phyloP scores from a whole-genome alignment of 2,888 invertebrate species.

The Plagiodera versicolora region DNA sequence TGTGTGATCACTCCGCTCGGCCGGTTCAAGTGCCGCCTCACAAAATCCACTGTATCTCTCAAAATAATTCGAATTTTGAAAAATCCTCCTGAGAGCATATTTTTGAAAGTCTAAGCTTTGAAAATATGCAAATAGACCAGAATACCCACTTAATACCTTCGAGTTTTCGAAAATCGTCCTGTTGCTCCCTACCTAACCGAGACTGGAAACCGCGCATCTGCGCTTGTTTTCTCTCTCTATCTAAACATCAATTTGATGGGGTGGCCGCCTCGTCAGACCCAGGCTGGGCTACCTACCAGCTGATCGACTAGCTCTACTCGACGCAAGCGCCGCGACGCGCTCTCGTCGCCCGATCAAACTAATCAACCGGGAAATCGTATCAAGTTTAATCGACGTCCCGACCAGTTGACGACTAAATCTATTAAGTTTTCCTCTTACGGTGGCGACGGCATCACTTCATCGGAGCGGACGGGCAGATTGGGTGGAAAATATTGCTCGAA shows the following conservation, averaged over 20 bases:
- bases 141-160: too few species aligned
- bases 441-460: slow-evolving; percentile 1
- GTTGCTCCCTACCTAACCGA: slow-evolving; percentile 21
- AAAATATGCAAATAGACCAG: too few species aligned
- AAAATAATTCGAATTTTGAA: too few species aligned
- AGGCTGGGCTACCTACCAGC: slow-evolving; percentile 35
- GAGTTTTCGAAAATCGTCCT: neutral
- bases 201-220: slow-evolving; percentile 43
- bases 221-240: slow-evolving; percentile 46
- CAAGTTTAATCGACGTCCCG: slow-evolving; percentile 18
- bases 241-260: slow-evolving; percentile 50
- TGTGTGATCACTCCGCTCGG: too few species aligned
- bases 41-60: too few species aligned
- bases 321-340: slow-evolving; percentile 24
- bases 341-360: neutral
- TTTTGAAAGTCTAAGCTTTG: too few species aligned
- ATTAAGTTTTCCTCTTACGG: slow-evolving; percentile 10
- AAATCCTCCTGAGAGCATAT: too few species aligned
- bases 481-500: neutral
- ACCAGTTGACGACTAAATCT: slow-evolving; percentile 11
- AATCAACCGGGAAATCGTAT: slow-evolving; percentile 26
- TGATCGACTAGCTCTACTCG: slow-evolving; percentile 39
- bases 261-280: too few species aligned
- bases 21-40: too few species aligned
- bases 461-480: slow-evolving; percentile 1